Evolutionary conservation across 2,113 vertebrate species (phyloP), one percentile per base, ranked within the genome.

Genomic region (Cepphus grylle): DNA sequence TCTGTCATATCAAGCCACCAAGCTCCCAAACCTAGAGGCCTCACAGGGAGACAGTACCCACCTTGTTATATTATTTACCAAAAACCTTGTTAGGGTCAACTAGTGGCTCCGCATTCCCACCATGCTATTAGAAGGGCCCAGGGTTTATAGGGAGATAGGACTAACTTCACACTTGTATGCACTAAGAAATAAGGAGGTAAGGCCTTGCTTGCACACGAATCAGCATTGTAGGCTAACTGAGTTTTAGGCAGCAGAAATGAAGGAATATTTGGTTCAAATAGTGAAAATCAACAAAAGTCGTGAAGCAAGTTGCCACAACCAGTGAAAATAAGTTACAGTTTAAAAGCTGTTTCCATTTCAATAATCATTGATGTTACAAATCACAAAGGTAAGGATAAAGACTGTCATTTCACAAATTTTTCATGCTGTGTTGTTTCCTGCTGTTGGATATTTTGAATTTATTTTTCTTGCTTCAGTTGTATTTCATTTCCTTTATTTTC

Each of bases 401-500:
- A 74, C 5, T 34, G 3, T 7, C 0, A n/a, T 36, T 92, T 86
- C 58, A 67, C 18, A 27, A 10, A 5, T 63, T 90, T 92, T 88
- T 34, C 9, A 38, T 22, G 9, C 11, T 72, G 3, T 50, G 11
- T 8, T 36, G 1, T 79, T 87, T 90, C 49, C 14, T 69, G 53
- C 18, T 69, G 30, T 62, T 83, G 56, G 47, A 81, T 52, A 50
- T 47, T 88, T 38, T 49, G 62, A 15, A 30, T 52, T 26, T 21
- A 0, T 32, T 49, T 30, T 40, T 50, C 49, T 74, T 50, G 45
- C 67, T 49, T 73, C 18, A 17, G 10, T 38, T 59, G 4, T 47
- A 23, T 90, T 87, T 86, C n/a, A 63, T 5, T 56, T 85, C 45
- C 15, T 73, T 70, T 81, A 34, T 81, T 78, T 95, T 70, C 71